Conservation (phyloP, 2,113 vertebrate genomes). For the Burhinus bistriatus region DNA sequence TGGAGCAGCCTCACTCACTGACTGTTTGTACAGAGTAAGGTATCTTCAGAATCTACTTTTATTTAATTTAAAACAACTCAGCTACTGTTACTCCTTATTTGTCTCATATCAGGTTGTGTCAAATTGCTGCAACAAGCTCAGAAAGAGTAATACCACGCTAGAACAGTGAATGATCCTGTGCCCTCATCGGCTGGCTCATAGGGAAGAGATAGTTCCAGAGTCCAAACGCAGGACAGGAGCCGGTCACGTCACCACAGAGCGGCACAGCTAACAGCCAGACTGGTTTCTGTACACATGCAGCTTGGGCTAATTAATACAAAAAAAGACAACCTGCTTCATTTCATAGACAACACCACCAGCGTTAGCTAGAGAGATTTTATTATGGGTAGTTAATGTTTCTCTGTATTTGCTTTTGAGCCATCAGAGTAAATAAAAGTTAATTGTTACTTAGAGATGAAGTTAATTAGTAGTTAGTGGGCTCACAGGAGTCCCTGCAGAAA, state of each 20-base stretch:
- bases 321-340: background rate
- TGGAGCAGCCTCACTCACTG: background rate
- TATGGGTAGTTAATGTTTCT: background rate
- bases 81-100: background rate
- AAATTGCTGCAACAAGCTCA: background rate
- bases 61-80: background rate
- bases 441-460: background rate
- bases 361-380: background rate
- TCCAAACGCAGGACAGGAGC: background rate
- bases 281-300: background rate
- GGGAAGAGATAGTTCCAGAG: background rate
- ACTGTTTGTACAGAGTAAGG: background rate
- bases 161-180: background rate
- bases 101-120: background rate
- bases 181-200: fast-evolving
- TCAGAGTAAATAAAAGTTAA: background rate
- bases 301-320: background rate
- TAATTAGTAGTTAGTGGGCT: background rate
- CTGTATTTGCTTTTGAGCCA: background rate
- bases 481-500: background rate
- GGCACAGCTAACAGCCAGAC: background rate
- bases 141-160: background rate
- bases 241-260: background rate
- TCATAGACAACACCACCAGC: background rate
- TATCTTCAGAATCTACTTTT: background rate